Evolutionary conservation across 92 coral and sea anemone genomes (phyloP).

Genomic region (Epizoanthus stellaris): DNA sequence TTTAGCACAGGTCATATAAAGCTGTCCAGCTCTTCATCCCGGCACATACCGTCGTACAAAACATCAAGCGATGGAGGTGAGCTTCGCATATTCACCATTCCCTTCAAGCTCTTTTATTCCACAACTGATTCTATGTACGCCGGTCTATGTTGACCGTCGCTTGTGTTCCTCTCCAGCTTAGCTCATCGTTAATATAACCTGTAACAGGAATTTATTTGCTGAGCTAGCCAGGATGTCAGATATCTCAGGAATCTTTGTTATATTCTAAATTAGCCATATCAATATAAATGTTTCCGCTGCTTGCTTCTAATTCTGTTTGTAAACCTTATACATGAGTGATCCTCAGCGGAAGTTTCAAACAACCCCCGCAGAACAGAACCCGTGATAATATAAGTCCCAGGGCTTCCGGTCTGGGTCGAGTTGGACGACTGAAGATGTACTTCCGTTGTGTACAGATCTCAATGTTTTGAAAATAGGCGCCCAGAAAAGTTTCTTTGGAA

Average conservation of each 20-base stretch:
- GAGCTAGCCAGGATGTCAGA: conserved; percentile 29
- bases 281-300: background rate
- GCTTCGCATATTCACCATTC: conserved; percentile 31
- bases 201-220: background rate
- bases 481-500: too few species aligned
- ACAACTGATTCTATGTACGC: background rate
- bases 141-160: background rate
- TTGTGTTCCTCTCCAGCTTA: background rate
- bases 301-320: too few species aligned
- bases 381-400: too few species aligned
- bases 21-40: conserved; percentile 32
- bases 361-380: background rate
- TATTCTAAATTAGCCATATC: too few species aligned
- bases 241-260: background rate
- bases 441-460: too few species aligned
- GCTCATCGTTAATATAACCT: background rate
- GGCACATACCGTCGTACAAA: conserved; percentile 28
- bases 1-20: conserved; percentile 22
- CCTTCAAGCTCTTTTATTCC: background rate
- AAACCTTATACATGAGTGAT: background rate
- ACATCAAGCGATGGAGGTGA: conserved; percentile 4
- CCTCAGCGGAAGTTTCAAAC: too few species aligned
- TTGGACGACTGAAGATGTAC: too few species aligned
- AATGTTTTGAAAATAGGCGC: too few species aligned
- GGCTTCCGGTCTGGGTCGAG: too few species aligned